A percentile compares a stretch with the other conserved stretches of the same genome.
Conservation (phyloP, 2,113 vertebrate species). For the Noctilio leporinus region DNA sequence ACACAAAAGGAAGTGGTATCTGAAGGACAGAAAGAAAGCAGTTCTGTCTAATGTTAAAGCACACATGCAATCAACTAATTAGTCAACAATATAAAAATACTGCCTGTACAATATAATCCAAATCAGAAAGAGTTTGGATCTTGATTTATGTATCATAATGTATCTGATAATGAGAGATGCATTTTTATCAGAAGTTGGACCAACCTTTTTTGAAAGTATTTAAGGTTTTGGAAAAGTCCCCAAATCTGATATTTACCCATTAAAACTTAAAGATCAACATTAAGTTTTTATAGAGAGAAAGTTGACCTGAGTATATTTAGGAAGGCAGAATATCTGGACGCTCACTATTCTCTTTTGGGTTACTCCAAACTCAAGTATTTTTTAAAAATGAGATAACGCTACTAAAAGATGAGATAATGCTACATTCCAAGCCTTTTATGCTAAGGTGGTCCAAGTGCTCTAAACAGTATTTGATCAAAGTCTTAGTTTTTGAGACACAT, state of each 20-base stretch:
- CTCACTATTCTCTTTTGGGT: background rate
- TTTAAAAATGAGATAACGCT: background rate
- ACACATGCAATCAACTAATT: conserved; percentile 41
- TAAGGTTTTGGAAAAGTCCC: background rate
- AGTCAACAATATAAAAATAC: conserved; percentile 24
- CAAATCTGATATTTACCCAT: background rate
- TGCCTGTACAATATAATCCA: background rate
- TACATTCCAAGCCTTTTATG: background rate
- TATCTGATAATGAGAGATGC: background rate
- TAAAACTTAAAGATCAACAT: background rate
- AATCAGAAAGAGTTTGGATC: background rate
- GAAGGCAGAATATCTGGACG: background rate
- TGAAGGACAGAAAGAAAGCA: conserved; percentile 38
- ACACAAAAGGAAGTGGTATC: conserved; percentile 32
- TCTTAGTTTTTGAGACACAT: background rate
- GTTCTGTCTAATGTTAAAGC: conserved; percentile 16
- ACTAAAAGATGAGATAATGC: background rate
- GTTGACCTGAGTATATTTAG: background rate
- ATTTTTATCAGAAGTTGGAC: background rate
- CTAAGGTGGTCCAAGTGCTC: background rate
- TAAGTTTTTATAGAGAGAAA: conserved; percentile 6
- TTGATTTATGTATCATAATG: background rate
- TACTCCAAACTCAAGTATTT: conserved; percentile 17
- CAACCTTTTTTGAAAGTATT: background rate
- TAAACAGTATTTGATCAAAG: conserved; percentile 4